These are phyloP conservation scores for Sepioteuthis lessoniana DNA, from an alignment of 2,888 invertebrate genomes.

Conservation along the genomic window DNA sequence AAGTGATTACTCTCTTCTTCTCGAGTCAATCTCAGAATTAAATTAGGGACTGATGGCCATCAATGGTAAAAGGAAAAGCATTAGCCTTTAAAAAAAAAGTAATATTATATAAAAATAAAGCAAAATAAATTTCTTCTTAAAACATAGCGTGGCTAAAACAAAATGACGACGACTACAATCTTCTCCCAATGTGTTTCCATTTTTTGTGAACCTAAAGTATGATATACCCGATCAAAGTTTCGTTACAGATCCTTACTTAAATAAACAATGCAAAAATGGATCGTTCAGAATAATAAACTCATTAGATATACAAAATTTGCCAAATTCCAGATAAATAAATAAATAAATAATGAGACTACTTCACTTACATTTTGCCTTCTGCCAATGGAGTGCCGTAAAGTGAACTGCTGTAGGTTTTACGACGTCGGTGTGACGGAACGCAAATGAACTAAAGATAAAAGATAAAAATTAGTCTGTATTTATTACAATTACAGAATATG, in stretches of 20 bases:
- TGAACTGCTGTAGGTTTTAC: background rate
- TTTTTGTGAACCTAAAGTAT: background rate
- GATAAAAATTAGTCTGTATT: background rate
- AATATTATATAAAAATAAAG: no score
- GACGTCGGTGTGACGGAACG: background rate
- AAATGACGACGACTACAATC: background rate
- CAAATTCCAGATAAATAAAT: background rate
- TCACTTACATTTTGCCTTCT: background rate
- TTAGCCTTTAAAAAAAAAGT: no score
- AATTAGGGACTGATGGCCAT: background rate
- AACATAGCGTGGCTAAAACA: background rate
- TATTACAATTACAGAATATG: background rate
- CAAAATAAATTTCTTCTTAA: background rate
- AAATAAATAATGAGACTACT: background rate
- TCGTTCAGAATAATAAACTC: background rate
- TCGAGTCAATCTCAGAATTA: background rate
- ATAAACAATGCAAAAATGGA: background rate
- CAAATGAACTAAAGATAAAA: background rate
- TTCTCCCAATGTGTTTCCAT: background rate
- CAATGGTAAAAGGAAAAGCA: background rate
- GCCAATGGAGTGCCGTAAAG: conserved; percentile 23
- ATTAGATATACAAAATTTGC: background rate
- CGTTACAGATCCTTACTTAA: background rate
- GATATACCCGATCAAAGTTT: background rate
- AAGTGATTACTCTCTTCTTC: background rate